phyloP scores from a whole-genome alignment of 2,113 vertebrate genomes.

The Grus americana region DNA sequence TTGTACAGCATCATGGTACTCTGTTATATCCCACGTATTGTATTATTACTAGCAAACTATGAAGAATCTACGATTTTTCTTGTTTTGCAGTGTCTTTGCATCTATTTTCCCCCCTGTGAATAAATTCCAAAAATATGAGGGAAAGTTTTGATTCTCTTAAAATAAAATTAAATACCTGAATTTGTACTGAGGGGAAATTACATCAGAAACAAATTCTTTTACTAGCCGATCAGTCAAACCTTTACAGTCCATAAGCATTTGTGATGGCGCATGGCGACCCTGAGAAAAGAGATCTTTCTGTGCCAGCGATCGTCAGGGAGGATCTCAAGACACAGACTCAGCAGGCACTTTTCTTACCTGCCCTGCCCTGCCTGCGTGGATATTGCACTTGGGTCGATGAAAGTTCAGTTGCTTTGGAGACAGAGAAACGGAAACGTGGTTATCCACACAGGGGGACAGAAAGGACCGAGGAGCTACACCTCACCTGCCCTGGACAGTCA shows the following conservation, averaged over 20 bases:
- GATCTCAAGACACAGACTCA: not conserved
- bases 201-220: not conserved
- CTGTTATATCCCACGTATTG: not conserved
- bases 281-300: not conserved
- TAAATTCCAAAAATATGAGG: not conserved
- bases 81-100: not conserved
- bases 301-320: not conserved
- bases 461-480: not conserved
- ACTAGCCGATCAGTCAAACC: not conserved
- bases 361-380: not conserved
- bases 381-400: not conserved
- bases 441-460: not conserved
- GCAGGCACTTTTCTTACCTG: not conserved
- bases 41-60: not conserved
- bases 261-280: not conserved
- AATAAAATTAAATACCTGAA: not conserved
- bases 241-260: not conserved
- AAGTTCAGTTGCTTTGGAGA: not conserved
- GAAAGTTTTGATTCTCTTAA: not conserved
- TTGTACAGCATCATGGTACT: not conserved
- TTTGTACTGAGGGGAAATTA: not conserved
- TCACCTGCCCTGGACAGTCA: not conserved
- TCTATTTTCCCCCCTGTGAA: accelerated
- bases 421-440: not conserved
- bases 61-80: not conserved